Evolutionary conservation across 2,113 vertebrate species (phyloP).

Genomic region (Tragelaphus strepsiceros): DNA sequence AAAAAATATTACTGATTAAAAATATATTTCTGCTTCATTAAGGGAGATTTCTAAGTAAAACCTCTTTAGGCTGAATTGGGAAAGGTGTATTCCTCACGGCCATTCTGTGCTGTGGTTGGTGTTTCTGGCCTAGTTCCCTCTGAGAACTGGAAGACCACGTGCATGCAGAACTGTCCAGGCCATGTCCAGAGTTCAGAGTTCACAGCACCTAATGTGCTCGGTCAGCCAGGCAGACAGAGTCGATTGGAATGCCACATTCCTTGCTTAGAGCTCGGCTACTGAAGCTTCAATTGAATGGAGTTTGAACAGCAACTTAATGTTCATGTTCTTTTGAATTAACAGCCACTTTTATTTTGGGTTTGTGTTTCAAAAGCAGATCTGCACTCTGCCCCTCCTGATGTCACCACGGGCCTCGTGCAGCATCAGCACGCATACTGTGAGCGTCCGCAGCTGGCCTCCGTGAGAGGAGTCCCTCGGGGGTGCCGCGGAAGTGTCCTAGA

Average conservation of each 20-base stretch:
- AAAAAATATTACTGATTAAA: background rate
- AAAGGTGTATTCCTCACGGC: rapidly evolving
- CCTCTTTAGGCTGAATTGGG: background rate
- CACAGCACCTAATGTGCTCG: background rate
- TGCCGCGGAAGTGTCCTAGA: constrained; percentile 88
- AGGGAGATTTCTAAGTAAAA: background rate
- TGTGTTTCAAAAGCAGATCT: constrained; percentile 85
- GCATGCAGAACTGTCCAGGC: background rate
- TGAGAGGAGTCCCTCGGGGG: constrained; percentile 86
- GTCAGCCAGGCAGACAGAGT: background rate
- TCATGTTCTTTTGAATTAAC: background rate
- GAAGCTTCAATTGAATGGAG: background rate
- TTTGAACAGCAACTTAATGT: background rate
- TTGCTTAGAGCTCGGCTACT: background rate
- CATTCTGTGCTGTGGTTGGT: background rate
- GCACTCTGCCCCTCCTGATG: constrained; percentile 92
- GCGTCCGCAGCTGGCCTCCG: constrained; percentile 86
- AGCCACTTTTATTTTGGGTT: background rate
- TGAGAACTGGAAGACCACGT: rapidly evolving
- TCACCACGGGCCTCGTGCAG: constrained; percentile 91
- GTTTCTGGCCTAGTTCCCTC: too few species aligned
- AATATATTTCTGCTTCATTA: background rate
- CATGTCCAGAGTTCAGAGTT: background rate
- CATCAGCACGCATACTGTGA: constrained; percentile 78
- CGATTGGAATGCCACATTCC: background rate